phyloP scores from a whole-genome alignment of 2,888 invertebrate species.

The Gibbula magus region DNA sequence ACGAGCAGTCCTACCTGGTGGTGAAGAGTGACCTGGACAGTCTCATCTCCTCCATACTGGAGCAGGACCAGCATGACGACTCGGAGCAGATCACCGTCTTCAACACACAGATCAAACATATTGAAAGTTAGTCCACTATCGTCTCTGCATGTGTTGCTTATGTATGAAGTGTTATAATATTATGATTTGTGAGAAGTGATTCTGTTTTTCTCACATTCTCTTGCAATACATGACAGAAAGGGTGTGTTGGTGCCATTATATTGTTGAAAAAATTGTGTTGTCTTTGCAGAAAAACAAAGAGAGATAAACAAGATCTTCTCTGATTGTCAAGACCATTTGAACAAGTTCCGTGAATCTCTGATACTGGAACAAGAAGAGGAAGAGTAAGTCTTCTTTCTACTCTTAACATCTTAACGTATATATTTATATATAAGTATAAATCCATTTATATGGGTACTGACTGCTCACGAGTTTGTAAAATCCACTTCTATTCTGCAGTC shows the following conservation, averaged over 20 bases:
- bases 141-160: background rate
- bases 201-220: too few species aligned
- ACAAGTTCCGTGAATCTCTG: slow-evolving; percentile 49
- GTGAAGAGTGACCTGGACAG: slow-evolving; percentile 48
- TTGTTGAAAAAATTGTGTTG: background rate
- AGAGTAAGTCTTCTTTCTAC: slow-evolving; percentile 45
- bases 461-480: background rate
- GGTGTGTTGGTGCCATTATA: background rate
- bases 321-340: slow-evolving; percentile 51
- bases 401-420: background rate
- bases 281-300: slow-evolving; percentile 53
- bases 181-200: background rate
- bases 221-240: background rate
- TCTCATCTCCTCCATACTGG: slow-evolving; percentile 49
- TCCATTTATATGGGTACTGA: background rate
- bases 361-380: slow-evolving; percentile 51
- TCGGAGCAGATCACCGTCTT: slow-evolving; percentile 25
- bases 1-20: background rate
- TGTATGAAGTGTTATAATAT: background rate
- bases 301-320: slow-evolving; percentile 56
- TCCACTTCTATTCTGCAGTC: background rate
- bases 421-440: background rate
- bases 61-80: slow-evolving; percentile 32
- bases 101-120: slow-evolving; percentile 39
- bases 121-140: slow-evolving; percentile 46